Evolutionary conservation across 2,888 invertebrate species (phyloP), one percentile per base, ranked within the genome.

Genomic region (Parthenolecanium corni): DNA sequence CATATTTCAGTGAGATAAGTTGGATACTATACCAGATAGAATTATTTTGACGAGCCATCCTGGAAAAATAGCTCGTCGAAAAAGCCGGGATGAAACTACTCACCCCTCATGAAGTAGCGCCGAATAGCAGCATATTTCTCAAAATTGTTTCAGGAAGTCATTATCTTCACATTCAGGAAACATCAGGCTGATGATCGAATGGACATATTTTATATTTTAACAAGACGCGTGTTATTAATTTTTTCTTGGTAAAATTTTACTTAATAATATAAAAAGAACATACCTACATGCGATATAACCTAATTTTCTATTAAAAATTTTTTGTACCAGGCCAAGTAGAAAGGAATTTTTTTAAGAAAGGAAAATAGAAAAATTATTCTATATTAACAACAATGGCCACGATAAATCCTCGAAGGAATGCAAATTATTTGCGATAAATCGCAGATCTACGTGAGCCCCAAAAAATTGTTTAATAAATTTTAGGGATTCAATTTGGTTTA

Each of bases 121-220:
- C 46, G 61, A 18, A 51, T n/a, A 25, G 47, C 61, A 51, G 49
- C 61, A 61, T 21, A 54, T 36, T 61, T 61, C 61, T 47, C 61
- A 61, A 61, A 61, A 61, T 51, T 61, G 61, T 49, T 56, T 62
- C 40, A 21, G 58, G 62, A 16, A 52, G 14, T 49, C 54, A 36
- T 18, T 58, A 53, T 51, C 49, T 54, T 40, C 42, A 18, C 40
- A 12, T 31, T 38, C 61, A 61, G 61, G 49, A 61, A 49, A 49
- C 61, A 51, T 61, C 61, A 49, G 36, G 63, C 63, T 63, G 53
- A 47, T 63, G 44, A 42, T 63, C 52, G 63, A 53, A 36, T 42
- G 63, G 46, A 63, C 63, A 63, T 63, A 53, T 63, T 63, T 63
- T 63, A 63, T 63, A 63, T 63, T 63, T 63, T 46, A 63, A 63